phyloP scores from a whole-genome alignment of 2,888 invertebrate species.

The Hydraecia micacea region DNA sequence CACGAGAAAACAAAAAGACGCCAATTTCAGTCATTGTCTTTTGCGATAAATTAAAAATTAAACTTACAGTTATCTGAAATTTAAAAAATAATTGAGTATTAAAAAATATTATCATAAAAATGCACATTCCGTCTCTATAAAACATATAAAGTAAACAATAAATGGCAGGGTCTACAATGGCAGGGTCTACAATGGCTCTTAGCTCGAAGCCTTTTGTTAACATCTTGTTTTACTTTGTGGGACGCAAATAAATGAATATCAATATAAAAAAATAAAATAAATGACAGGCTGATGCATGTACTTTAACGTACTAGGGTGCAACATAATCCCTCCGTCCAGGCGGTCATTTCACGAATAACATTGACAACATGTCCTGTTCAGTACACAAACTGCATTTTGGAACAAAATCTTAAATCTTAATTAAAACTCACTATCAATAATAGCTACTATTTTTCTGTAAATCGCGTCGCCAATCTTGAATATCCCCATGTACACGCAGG shows the following conservation, averaged over 20 bases:
- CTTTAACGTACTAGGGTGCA: background rate
- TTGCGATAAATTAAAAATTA: background rate
- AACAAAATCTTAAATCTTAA: background rate
- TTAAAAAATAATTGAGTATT: background rate
- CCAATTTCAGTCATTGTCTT: too few relatives aligned
- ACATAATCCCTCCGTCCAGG: background rate
- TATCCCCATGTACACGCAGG: slow-evolving; percentile 11
- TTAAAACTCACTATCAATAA: slow-evolving; percentile 5
- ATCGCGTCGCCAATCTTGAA: slow-evolving; percentile 2
- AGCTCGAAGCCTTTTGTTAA: too few relatives aligned
- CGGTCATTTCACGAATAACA: background rate
- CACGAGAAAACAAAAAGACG: too few relatives aligned
- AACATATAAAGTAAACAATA: too few relatives aligned
- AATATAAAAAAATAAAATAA: too few relatives aligned
- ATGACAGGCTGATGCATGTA: too few relatives aligned
- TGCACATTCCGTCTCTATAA: too few relatives aligned
- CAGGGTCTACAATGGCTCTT: too few relatives aligned
- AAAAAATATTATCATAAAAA: background rate
- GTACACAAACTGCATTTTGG: background rate
- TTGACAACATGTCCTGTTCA: background rate
- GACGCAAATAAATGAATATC: too few relatives aligned
- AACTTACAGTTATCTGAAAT: slow-evolving; percentile 22
- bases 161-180: too few relatives aligned
- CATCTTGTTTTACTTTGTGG: too few relatives aligned
- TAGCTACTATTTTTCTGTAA: background rate